phyloP scores from a whole-genome alignment of 1,140 invertebrate genomes.

The Sitobion miscanthi region DNA sequence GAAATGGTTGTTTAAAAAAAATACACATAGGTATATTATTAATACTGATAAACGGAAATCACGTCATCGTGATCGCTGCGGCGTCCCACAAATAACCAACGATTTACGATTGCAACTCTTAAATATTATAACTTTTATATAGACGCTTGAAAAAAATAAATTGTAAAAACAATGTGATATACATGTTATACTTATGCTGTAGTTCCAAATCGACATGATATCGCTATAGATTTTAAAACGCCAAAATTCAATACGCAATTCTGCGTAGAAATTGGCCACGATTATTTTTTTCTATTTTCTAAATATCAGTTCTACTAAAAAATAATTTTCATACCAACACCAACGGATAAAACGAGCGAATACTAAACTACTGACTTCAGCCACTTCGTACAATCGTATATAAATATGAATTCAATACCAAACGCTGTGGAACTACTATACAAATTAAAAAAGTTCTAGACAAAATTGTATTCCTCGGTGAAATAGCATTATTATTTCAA shows the following conservation, averaged over 20 bases:
- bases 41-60: neutral
- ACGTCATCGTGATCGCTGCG: neutral
- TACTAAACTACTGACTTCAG: neutral
- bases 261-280: neutral
- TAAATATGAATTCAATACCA: constrained; percentile 4
- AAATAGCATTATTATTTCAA: neutral
- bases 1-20: neutral
- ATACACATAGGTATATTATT: neutral
- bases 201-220: neutral
- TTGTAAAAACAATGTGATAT: neutral
- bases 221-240: neutral
- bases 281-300: neutral
- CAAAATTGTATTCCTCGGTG: neutral
- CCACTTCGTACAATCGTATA: neutral
- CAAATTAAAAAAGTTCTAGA: neutral
- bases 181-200: neutral
- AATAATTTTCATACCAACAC: neutral
- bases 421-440: neutral
- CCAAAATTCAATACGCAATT: neutral
- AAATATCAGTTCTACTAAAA: neutral
- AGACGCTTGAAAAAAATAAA: neutral
- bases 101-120: neutral
- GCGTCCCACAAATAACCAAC: neutral
- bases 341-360: neutral
- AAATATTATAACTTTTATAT: neutral